Evolutionary conservation across 2,888 invertebrate species (phyloP).

Genomic region (Quadriops clusia): DNA sequence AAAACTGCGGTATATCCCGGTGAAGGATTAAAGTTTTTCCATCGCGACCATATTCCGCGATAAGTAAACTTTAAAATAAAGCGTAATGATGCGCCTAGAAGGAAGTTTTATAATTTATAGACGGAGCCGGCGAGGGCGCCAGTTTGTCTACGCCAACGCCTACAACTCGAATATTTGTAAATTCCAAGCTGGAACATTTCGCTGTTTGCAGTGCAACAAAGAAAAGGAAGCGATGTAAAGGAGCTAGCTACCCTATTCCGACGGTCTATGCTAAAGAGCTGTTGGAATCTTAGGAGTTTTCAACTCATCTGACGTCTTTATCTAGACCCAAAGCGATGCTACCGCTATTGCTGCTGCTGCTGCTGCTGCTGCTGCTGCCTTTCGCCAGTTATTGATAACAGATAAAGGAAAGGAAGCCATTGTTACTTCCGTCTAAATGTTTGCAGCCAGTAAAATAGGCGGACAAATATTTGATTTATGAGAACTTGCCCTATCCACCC

Average conservation of each 20-base stretch:
- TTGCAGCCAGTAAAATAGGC: conserved; percentile 22
- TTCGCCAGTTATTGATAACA: conserved; percentile 25
- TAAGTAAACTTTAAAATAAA: too few relatives aligned
- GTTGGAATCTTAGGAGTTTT: conserved; percentile 8
- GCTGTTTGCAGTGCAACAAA: conserved; percentile 5
- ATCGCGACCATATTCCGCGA: too few relatives aligned
- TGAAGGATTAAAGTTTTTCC: too few relatives aligned
- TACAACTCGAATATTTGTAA: conserved; percentile 10
- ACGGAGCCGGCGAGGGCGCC: conserved; percentile 10
- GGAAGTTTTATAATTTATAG: conserved; percentile 15
- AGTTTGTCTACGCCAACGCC: conserved; percentile 13
- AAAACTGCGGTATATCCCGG: too few relatives aligned
- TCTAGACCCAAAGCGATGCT: conserved; percentile 18
- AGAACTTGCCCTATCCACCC: too few relatives aligned
- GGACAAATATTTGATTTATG: conserved; percentile 25
- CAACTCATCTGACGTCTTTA: conserved; percentile 19
- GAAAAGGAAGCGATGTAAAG: conserved; percentile 11
- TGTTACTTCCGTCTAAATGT: conserved; percentile 24
- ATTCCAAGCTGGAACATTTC: conserved; percentile 8
- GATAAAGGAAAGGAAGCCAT: conserved; percentile 23
- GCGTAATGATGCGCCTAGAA: too few relatives aligned
- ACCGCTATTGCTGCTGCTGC: too few relatives aligned
- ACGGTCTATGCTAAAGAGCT: conserved; percentile 15
- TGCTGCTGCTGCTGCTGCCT: too few relatives aligned
- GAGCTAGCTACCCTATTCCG: conserved; percentile 12